Base-by-base conservation (phyloP, 2,113 vertebrate genomes). In the Ageneiosus marmoratus region DNA sequence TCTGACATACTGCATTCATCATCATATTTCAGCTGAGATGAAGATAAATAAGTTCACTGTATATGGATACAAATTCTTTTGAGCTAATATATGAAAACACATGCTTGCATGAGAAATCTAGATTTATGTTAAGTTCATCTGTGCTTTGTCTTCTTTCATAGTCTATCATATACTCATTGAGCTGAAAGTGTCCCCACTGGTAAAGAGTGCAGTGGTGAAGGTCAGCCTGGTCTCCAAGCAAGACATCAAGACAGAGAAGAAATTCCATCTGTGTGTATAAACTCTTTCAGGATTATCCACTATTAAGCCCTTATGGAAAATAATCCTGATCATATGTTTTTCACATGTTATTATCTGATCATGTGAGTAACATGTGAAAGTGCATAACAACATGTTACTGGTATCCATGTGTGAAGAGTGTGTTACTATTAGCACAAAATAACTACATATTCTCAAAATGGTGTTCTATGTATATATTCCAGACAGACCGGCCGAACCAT, bases 91-190 rank as follows among this genome's bases (percentile, higher is more conserved):
- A 80, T 20, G 6, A 37, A 69, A 55, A 37, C 7, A 56, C 16
- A 44, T 24, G 5, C n/a, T 78, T 29, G 15, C 24, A 18, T 70
- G 2, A 50, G 4, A 86, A 74, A 75, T 50, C 46, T 16, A 24
- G 44, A 75, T 79, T 18, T 2, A 3, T 79, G 24, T 79, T 79
- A 37, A 53, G 34, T 13, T 79, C 3, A 16, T 44, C 13, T 76
- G 11, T 16, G 32, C 18, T 69, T 18, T 80, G 53, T 56, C 46
- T 12, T 70, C 2, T 48, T 48, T 77, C 27, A 72, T 88, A 94
- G 94, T 88, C 75, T 90, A 92, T 86, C 94, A 95, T 87, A 90
- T 94, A 85, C 89, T 95, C 86, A 63, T 95, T 86, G 78, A 90
- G 82, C 69, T 95, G 85, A 90, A 93, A 53, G 91, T 93, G 24